A percentile compares a stretch with the other conserved stretches of the same genome.
These are phyloP conservation scores for Acanthosepion pharaonis DNA, from an alignment of 2,888 invertebrate genomes.

Conservation along the genomic window DNA sequence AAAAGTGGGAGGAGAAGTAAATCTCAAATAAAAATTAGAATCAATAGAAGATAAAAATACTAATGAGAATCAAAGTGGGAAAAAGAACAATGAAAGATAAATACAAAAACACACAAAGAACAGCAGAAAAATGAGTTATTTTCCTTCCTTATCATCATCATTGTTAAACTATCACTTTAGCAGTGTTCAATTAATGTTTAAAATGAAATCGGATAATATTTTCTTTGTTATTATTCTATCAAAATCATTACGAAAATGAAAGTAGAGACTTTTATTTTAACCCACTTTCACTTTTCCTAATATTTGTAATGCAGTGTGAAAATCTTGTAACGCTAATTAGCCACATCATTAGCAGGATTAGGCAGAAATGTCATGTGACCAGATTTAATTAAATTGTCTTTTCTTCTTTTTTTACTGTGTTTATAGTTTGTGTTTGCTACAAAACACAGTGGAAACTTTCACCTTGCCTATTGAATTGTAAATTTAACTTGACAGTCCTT, in stretches of 20 bases:
- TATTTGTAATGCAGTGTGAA: constrained; percentile 33
- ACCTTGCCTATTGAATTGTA: constrained; percentile 33
- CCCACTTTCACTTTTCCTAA: neutral
- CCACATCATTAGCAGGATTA: constrained; percentile 10
- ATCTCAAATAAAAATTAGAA: neutral
- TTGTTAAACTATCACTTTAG: neutral
- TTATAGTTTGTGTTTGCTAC: neutral
- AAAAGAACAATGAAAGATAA: neutral
- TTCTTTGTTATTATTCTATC: neutral
- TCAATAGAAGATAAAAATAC: neutral
- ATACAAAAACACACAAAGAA: neutral
- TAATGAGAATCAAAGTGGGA: neutral
- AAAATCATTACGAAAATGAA: neutral
- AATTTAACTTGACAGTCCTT: constrained; percentile 20
- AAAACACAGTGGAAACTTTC: neutral
- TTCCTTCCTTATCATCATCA: neutral
- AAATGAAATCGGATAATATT: neutral
- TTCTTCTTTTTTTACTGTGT: neutral
- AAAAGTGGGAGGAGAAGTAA: neutral
- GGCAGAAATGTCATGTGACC: neutral
- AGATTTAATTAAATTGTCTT: constrained; percentile 33
- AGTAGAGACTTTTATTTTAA: neutral
- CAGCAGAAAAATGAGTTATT: neutral
- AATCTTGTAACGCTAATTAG: constrained; percentile 6
- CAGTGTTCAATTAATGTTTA: neutral